phyloP scores from a whole-genome alignment of 2,797 vertebrate genomes.

The Falco biarmicus region DNA sequence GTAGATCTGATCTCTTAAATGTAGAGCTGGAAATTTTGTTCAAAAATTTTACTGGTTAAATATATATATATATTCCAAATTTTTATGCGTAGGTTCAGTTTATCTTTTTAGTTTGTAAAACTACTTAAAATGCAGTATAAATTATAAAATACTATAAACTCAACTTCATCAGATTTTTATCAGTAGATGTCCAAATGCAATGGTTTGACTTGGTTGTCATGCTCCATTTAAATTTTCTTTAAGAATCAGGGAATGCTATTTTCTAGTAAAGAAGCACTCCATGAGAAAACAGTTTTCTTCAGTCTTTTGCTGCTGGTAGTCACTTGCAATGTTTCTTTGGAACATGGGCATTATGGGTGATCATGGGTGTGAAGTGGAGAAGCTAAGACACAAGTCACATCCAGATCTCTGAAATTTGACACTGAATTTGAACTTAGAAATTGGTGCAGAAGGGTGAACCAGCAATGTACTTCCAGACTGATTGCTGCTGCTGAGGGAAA shows the following conservation, averaged over 20 bases:
- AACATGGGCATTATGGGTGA: neutral
- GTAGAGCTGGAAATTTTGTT: neutral
- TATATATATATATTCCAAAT: neutral
- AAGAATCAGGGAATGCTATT: neutral
- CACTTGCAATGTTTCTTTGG: neutral
- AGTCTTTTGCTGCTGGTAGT: neutral
- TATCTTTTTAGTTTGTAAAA: neutral
- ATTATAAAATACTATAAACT: neutral
- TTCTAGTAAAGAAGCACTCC: neutral
- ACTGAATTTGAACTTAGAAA: neutral
- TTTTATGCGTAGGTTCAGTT: neutral
- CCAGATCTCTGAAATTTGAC: neutral
- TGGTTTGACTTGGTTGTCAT: neutral
- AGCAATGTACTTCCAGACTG: neutral
- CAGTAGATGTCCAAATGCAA: neutral
- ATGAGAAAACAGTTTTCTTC: neutral
- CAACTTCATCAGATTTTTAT: neutral
- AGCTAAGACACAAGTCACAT: neutral
- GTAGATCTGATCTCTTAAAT: neutral
- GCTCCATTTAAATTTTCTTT: neutral
- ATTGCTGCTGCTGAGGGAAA: neutral
- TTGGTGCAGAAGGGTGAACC: neutral
- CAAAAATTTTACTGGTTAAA: neutral
- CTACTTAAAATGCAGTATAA: neutral
- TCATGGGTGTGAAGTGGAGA: neutral